A percentile compares a stretch with the other conserved stretches of the same genome.
Evolutionary conservation across 2,888 invertebrate genomes (phyloP).

Genomic region (Tetragonisca angustula): DNA sequence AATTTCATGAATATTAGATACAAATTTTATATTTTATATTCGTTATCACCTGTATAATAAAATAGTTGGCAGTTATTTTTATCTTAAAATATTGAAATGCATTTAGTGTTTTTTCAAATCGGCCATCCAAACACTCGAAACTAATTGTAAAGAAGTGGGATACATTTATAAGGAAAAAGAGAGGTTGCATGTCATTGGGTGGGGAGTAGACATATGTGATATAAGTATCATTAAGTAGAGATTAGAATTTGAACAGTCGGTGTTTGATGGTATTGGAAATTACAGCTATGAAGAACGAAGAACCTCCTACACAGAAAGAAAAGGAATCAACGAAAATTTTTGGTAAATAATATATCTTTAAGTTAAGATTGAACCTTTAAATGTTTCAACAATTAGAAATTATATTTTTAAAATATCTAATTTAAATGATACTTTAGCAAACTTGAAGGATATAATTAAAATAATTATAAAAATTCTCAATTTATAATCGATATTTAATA

Average conservation of each 20-base stretch:
- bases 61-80: neutral
- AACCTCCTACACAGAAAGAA: neutral
- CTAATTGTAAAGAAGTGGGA: conserved; percentile 25
- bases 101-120: neutral
- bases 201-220: conserved; percentile 51
- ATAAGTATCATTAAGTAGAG: conserved; percentile 56
- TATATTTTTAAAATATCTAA: neutral
- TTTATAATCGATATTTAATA: neutral
- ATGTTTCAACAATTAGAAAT: neutral
- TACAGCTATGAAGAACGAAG: conserved; percentile 41
- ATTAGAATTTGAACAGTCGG: conserved; percentile 61
- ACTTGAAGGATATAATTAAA: no score
- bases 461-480: no score
- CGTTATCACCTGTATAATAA: conserved; percentile 1
- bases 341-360: conserved; percentile 35
- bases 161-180: conserved; percentile 46
- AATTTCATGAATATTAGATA: no score
- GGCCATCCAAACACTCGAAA: neutral
- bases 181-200: conserved; percentile 28
- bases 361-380: neutral
- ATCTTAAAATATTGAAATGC: neutral
- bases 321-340: conserved; percentile 12
- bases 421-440: neutral
- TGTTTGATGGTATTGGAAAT: conserved; percentile 54
- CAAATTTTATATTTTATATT: neutral